phyloP scores from a whole-genome alignment of 2,888 invertebrate species.

The Drosophila borborema region DNA sequence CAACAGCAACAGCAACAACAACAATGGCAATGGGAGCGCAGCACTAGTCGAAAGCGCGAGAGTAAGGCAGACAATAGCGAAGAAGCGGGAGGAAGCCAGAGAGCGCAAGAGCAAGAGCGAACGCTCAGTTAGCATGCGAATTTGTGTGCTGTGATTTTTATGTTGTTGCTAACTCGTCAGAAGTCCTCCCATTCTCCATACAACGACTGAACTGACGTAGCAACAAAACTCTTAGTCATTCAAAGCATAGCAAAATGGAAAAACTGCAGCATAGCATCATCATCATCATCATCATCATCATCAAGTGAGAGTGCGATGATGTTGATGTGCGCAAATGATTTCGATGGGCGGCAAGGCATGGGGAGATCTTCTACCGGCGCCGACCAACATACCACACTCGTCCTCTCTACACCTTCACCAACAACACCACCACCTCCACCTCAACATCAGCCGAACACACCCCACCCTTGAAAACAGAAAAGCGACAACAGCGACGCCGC shows the following conservation, averaged over 20 bases:
- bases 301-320: slow-evolving; percentile 74
- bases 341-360: slow-evolving; percentile 11
- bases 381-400: slow-evolving; percentile 11
- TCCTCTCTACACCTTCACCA: background rate
- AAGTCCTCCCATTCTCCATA: slow-evolving; percentile 50
- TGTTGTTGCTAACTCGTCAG: slow-evolving; percentile 73
- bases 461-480: slow-evolving; percentile 59
- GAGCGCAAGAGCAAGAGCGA: slow-evolving; percentile 21
- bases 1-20: too few species aligned
- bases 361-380: slow-evolving; percentile 20
- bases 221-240: slow-evolving; percentile 68
- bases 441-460: slow-evolving; percentile 22
- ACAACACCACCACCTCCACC: background rate
- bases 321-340: slow-evolving; percentile 56
- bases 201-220: slow-evolving; percentile 25
- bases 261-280: slow-evolving; percentile 55
- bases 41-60: slow-evolving; percentile 40
- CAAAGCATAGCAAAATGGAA: slow-evolving; percentile 55
- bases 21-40: slow-evolving; percentile 18
- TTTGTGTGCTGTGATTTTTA: slow-evolving; percentile 73
- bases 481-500: slow-evolving; percentile 62
- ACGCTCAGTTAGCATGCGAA: slow-evolving; percentile 64
- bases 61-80: slow-evolving; percentile 41
- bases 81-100: slow-evolving; percentile 26
- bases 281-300: too few species aligned